These are phyloP conservation scores for Apostichopus japonicus DNA, from an alignment of 35 echinoderm and acorn worm species.

Conservation along the genomic window DNA sequence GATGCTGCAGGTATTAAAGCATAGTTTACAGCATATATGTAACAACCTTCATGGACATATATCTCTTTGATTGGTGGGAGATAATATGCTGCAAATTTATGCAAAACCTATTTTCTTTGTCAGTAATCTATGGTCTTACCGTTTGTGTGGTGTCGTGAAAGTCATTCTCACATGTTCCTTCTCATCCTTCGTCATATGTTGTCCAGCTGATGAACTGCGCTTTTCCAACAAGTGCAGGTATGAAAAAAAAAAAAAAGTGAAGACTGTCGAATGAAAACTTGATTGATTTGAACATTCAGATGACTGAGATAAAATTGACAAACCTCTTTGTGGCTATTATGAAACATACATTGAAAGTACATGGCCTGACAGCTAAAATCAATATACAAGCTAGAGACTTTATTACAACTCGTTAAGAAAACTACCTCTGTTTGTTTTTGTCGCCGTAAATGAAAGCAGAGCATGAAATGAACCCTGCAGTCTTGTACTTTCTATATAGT, in stretches of 20 bases:
- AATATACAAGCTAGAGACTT: not conserved
- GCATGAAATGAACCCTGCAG: conserved; percentile 8
- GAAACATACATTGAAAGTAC: not conserved
- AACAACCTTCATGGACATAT: no score
- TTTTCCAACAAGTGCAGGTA: conserved; percentile 10
- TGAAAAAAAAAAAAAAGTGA: not conserved
- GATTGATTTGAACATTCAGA: not conserved
- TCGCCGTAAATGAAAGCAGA: not conserved
- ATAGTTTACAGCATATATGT: no score
- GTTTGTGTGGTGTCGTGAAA: no score
- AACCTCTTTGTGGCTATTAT: no score
- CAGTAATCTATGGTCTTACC: no score
- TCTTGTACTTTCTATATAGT: not conserved
- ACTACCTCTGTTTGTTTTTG: not conserved
- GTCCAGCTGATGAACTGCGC: no score
- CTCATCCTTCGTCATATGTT: no score
- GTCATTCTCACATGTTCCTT: no score
- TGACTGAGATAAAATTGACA: not conserved
- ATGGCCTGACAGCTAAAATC: not conserved
- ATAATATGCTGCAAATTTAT: no score
- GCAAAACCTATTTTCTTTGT: no score
- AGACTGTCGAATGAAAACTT: not conserved
- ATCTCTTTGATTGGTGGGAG: no score
- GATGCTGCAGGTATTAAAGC: no score
- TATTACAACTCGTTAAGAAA: not conserved